Percentiles rank a stretch among this genome's conserved stretches.
Evolutionary conservation across 2,888 invertebrate species (phyloP).

Genomic region (Diploptera punctata): DNA sequence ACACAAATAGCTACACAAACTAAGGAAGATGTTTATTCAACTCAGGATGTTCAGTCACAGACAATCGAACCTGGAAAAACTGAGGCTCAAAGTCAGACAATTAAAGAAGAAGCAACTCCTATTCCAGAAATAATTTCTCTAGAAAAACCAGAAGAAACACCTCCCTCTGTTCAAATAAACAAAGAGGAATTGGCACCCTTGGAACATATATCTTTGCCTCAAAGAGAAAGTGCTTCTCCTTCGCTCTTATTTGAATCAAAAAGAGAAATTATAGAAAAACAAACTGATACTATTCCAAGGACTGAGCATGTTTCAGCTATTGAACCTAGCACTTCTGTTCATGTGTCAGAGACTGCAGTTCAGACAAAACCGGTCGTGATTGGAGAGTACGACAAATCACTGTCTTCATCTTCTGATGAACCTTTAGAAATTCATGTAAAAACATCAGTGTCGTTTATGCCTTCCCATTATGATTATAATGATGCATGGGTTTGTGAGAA

Average conservation of each 20-base stretch:
- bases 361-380: constrained; percentile 68
- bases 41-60: background rate
- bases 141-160: no score
- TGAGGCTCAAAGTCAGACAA: constrained; percentile 19
- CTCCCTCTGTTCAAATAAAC: no score
- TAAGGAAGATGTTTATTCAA: background rate
- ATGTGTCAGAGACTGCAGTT: constrained; percentile 56
- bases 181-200: no score
- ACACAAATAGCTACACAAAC: constrained; percentile 13
- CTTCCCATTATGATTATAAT: constrained; percentile 21
- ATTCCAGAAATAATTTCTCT: constrained; percentile 19
- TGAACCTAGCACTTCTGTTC: no score
- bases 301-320: no score
- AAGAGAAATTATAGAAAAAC: no score
- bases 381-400: constrained; percentile 54
- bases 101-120: constrained; percentile 24
- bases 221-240: no score
- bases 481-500: constrained; percentile 3
- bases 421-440: constrained; percentile 67
- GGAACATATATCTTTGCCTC: no score
- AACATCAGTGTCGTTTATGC: constrained; percentile 63
- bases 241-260: no score
- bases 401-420: constrained; percentile 53
- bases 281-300: no score
- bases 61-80: background rate